Percentiles rank a stretch among this genome's conserved stretches.
phyloP scores from a whole-genome alignment of 2,888 invertebrate genomes.

The Tiliacea citrago region DNA sequence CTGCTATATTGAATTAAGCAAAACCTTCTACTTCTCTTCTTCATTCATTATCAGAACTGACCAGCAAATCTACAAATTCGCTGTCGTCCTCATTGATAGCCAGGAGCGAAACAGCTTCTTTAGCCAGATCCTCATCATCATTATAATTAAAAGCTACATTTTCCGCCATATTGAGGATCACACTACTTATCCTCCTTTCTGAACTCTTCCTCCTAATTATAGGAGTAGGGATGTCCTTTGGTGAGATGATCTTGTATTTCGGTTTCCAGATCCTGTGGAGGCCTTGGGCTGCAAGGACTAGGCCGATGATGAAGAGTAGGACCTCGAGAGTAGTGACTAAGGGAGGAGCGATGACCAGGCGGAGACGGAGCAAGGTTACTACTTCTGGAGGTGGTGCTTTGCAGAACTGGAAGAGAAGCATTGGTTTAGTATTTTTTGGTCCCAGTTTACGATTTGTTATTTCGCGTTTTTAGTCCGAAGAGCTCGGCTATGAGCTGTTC shows the following conservation, averaged over 20 bases:
- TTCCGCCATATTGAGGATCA: constrained; percentile 76
- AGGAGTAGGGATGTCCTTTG: constrained; percentile 59
- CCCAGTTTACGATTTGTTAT: too few species aligned
- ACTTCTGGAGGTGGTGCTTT: constrained; percentile 84
- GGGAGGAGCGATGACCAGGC: constrained; percentile 89
- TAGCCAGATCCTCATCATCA: constrained; percentile 77
- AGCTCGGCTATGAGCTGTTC: too few species aligned
- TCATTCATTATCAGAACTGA: constrained; percentile 62
- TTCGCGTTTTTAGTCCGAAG: too few species aligned
- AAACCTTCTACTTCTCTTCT: not conserved
- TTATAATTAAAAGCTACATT: constrained; percentile 71
- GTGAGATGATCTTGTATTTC: constrained; percentile 76
- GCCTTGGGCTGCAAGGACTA: constrained; percentile 83
- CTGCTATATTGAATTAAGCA: constrained; percentile 32
- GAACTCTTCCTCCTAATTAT: constrained; percentile 64
- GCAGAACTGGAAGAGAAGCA: constrained; percentile 77
- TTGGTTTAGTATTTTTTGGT: not conserved
- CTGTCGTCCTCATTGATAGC: constrained; percentile 80
- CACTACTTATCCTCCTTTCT: constrained; percentile 74
- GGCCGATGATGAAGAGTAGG: constrained; percentile 85
- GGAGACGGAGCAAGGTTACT: constrained; percentile 83
- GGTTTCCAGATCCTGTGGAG: constrained; percentile 80
- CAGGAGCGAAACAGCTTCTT: constrained; percentile 81
- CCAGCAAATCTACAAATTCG: constrained; percentile 75
- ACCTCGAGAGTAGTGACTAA: constrained; percentile 85